These are phyloP conservation scores for Siniperca scherzeri DNA, from an alignment of 2,797 vertebrate species.

Conservation along the genomic window DNA sequence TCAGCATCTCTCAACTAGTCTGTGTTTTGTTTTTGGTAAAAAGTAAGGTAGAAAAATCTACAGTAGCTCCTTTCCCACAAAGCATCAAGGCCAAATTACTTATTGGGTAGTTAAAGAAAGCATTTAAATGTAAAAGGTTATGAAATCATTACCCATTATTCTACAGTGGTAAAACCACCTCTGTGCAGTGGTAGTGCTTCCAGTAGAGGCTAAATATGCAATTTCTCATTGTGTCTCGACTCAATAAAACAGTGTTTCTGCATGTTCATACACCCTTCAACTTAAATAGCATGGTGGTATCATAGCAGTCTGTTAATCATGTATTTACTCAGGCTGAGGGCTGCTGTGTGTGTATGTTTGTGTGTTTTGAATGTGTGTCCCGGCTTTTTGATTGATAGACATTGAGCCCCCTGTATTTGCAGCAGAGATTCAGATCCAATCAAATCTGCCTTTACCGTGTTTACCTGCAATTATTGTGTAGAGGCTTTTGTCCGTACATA, in stretches of 20 bases:
- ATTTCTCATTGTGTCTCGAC: conserved; percentile 20
- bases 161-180: not conserved
- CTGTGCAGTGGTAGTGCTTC: not conserved
- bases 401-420: conserved; percentile 50
- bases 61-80: not conserved
- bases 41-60: too few species aligned
- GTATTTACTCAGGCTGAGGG: conserved; percentile 31
- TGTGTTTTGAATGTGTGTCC: conserved; percentile 40
- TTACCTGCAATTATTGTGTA: conserved; percentile 35
- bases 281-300: not conserved
- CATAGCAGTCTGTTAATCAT: conserved; percentile 24
- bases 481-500: conserved; percentile 20
- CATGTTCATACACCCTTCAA: conserved; percentile 15
- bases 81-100: not conserved
- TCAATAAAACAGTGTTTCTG: conserved; percentile 18
- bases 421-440: conserved; percentile 49
- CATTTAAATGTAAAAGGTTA: not conserved
- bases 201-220: conserved; percentile 9
- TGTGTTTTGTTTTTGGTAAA: not conserved
- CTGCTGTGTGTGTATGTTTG: conserved; percentile 14
- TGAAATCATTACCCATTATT: conserved; percentile 22
- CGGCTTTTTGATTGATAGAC: conserved; percentile 44
- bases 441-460: conserved; percentile 39
- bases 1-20: not conserved
- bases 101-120: conserved; percentile 1